These are phyloP conservation scores for Fundulus diaphanus DNA, from an alignment of 2,797 vertebrate genomes.

Conservation along the genomic window DNA sequence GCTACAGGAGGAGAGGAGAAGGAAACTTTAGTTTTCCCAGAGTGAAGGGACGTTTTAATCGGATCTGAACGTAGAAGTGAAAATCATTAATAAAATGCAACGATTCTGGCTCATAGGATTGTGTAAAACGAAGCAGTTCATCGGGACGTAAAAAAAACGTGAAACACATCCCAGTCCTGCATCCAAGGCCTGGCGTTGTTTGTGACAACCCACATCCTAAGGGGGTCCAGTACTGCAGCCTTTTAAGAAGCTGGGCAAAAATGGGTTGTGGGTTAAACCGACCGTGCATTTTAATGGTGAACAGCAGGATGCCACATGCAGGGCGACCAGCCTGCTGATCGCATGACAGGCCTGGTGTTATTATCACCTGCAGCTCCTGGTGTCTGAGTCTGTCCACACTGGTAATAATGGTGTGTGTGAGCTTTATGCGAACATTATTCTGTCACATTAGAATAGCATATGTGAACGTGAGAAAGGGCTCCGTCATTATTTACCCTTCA, in stretches of 20 bases:
- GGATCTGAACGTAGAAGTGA: no score
- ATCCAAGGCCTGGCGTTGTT: background rate
- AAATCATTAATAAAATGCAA: background rate
- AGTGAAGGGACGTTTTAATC: background rate
- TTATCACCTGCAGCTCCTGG: background rate
- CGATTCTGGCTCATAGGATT: no score
- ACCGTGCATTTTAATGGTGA: no score
- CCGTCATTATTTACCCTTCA: conserved; percentile 17
- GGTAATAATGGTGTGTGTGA: background rate
- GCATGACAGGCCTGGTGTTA: no score
- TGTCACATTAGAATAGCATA: background rate
- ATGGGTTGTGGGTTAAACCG: background rate
- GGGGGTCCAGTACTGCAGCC: background rate
- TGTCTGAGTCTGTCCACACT: background rate
- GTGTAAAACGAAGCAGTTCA: background rate
- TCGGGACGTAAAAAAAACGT: background rate
- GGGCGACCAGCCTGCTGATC: background rate
- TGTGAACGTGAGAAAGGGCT: conserved; percentile 18
- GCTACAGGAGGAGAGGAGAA: background rate
- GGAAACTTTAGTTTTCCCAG: no score
- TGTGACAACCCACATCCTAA: background rate
- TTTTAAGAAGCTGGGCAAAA: background rate
- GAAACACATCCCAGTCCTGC: background rate
- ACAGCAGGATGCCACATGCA: background rate
- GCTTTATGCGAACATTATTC: background rate